These are phyloP conservation scores for Ridgeia piscesae DNA, from an alignment of 1,140 invertebrate genomes.

Conservation along the genomic window DNA sequence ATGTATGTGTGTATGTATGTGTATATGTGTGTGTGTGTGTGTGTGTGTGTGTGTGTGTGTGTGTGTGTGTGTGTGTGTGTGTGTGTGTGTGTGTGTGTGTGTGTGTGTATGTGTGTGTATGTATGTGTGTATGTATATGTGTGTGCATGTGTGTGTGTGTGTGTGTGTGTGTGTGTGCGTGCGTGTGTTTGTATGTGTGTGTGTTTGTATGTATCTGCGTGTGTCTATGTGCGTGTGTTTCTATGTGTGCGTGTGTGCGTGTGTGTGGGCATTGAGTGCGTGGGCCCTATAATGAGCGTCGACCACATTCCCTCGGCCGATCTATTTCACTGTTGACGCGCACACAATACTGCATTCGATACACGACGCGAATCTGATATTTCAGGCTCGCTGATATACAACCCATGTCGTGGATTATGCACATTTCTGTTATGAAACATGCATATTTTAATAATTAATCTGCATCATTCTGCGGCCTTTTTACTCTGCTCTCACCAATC, in stretches of 20 bases:
- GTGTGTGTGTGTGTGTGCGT: neutral
- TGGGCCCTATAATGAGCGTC: neutral
- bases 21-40: too few species aligned
- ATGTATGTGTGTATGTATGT: too few species aligned
- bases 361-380: neutral
- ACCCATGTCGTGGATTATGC: neutral
- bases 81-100: too few species aligned
- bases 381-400: neutral
- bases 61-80: too few species aligned
- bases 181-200: neutral
- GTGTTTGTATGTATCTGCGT: neutral
- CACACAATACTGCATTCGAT: neutral
- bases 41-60: too few species aligned
- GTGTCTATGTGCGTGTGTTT: neutral
- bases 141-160: too few species aligned
- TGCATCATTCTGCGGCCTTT: neutral
- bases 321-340: neutral
- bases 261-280: neutral
- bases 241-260: neutral
- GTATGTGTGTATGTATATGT: too few species aligned
- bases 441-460: neutral
- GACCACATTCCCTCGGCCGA: neutral
- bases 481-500: neutral
- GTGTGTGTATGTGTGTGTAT: too few species aligned
- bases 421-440: neutral